Percentiles rank a stretch among this genome's conserved stretches.
Evolutionary conservation across 2,113 vertebrate genomes (phyloP).

Genomic region (Uropsilus gracilis): DNA sequence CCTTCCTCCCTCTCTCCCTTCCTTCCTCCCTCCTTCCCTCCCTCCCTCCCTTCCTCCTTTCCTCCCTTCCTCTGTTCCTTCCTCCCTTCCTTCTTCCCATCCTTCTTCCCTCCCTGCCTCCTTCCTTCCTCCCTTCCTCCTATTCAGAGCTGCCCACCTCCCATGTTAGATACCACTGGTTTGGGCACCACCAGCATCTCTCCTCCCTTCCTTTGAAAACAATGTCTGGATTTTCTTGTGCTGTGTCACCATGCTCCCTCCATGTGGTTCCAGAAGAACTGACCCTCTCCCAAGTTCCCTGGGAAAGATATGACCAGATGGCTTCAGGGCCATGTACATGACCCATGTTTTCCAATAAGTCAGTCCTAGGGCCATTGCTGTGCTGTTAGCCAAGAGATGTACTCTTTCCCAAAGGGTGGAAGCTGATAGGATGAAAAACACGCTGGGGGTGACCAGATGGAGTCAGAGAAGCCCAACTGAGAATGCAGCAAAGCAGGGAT

Average conservation of each 20-base stretch:
- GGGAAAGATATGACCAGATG: background rate
- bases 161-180: background rate
- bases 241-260: rapidly evolving
- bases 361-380: background rate
- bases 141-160: background rate
- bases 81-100: too few relatives aligned
- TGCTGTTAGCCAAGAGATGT: background rate
- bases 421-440: background rate
- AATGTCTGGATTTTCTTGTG: background rate
- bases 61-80: too few relatives aligned
- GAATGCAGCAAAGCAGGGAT: background rate
- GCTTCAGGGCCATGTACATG: background rate
- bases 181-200: too few relatives aligned
- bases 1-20: too few relatives aligned
- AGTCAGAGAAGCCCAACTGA: background rate
- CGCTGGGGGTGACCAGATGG: background rate
- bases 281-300: background rate
- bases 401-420: background rate
- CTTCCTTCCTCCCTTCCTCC: too few relatives aligned
- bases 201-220: background rate
- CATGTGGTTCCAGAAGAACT: background rate
- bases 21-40: too few relatives aligned
- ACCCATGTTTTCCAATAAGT: background rate
- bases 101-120: too few relatives aligned
- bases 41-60: too few relatives aligned